These are phyloP conservation scores for Sinosuthora webbiana DNA, from an alignment of 2,113 vertebrate genomes.

Conservation along the genomic window DNA sequence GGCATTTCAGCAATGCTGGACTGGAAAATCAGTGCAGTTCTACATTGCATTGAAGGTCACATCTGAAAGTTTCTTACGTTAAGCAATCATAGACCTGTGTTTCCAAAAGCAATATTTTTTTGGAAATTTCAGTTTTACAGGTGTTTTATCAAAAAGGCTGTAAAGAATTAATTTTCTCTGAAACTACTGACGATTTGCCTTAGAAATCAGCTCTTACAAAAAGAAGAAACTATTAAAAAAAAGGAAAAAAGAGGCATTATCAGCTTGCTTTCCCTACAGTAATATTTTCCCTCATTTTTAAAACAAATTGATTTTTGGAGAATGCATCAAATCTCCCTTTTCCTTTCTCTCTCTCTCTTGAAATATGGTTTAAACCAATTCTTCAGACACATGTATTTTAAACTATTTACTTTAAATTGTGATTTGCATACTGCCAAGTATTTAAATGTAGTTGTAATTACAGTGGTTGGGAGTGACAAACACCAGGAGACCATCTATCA, in stretches of 20 bases:
- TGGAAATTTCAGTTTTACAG: not conserved
- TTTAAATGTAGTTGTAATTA: conserved; percentile 4
- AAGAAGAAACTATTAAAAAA: not conserved
- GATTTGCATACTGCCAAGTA: not conserved
- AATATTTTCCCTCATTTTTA: not conserved
- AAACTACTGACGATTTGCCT: not conserved
- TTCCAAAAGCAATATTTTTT: not conserved
- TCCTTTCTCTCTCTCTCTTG: not conserved
- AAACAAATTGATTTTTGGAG: not conserved
- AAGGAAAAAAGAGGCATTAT: not conserved
- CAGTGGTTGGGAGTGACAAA: not conserved
- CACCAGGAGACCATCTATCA: not conserved
- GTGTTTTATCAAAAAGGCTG: not conserved
- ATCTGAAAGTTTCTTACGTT: not conserved
- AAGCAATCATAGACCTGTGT: not conserved
- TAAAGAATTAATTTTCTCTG: not conserved
- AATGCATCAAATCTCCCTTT: not conserved
- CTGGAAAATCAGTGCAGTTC: conserved; percentile 18
- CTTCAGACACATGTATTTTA: not conserved
- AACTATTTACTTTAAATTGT: conserved; percentile 5
- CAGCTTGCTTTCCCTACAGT: not conserved
- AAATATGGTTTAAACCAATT: not conserved
- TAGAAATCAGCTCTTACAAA: not conserved
- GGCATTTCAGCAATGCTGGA: conserved; percentile 3
- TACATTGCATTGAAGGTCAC: not conserved